These are phyloP conservation scores for Ophion obscuratus DNA, from an alignment of 2,888 invertebrate genomes.

Conservation along the genomic window DNA sequence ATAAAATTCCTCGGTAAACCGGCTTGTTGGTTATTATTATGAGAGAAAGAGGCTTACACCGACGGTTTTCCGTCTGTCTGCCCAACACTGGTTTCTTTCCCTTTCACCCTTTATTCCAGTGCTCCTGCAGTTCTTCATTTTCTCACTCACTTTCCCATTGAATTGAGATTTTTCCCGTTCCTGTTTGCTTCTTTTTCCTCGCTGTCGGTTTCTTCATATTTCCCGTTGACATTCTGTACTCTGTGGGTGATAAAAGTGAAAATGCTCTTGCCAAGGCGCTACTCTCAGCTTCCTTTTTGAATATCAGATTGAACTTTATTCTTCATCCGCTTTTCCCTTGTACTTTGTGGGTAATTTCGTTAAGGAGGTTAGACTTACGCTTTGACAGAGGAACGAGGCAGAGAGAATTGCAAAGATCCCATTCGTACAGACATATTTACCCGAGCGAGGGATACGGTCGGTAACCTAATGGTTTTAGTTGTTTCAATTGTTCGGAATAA, in stretches of 20 bases:
- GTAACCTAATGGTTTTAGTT: too few species aligned
- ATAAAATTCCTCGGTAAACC: conserved; percentile 33
- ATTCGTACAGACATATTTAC: too few species aligned
- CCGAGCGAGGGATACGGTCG: too few species aligned
- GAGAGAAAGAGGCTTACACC: conserved; percentile 30
- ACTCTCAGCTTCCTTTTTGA: not conserved
- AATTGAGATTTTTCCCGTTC: conserved; percentile 10
- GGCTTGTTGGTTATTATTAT: conserved; percentile 44
- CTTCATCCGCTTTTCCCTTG: not conserved
- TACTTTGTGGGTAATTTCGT: not conserved
- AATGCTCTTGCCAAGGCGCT: not conserved
- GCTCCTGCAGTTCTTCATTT: not conserved
- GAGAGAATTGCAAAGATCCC: too few species aligned
- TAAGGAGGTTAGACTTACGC: not conserved
- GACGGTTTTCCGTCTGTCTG: conserved; percentile 23
- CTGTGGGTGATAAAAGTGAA: not conserved
- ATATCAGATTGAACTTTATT: not conserved
- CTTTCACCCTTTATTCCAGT: conserved; percentile 4
- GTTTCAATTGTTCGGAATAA: too few species aligned
- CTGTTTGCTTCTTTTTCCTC: not conserved
- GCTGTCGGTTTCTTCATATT: not conserved
- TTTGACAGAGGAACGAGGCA: too few species aligned
- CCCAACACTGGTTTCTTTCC: conserved; percentile 25
- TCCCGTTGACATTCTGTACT: not conserved
- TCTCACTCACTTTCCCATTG: conserved; percentile 25